Conservation (phyloP, 2,888 invertebrate genomes). For the Callinectes sapidus region DNA sequence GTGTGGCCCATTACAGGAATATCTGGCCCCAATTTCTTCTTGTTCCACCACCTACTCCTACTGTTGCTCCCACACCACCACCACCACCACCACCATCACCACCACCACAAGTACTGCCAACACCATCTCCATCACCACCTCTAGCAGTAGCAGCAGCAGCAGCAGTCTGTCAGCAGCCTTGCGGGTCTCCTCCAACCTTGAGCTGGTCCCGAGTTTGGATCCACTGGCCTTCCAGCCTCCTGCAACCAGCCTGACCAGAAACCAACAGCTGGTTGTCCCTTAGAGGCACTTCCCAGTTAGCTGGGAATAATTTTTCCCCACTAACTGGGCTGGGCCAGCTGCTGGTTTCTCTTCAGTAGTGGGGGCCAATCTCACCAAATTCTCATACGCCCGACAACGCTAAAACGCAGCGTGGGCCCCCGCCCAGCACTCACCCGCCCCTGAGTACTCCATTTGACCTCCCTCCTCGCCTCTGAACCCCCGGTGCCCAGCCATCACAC, state of each 20-base stretch:
- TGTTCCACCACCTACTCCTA: slow-evolving; percentile 71
- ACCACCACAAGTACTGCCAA: slow-evolving; percentile 68
- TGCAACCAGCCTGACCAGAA: slow-evolving; percentile 36
- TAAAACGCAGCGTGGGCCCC: slow-evolving; percentile 45
- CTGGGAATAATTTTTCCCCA: neutral
- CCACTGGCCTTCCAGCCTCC: slow-evolving; percentile 46
- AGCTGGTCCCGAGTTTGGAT: slow-evolving; percentile 45
- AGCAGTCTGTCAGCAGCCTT: slow-evolving; percentile 51
- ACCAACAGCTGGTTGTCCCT: slow-evolving; percentile 14
- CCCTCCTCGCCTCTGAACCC: slow-evolving; percentile 63
- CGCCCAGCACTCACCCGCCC: slow-evolving; percentile 48
- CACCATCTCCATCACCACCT: slow-evolving; percentile 62
- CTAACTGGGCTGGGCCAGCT: neutral
- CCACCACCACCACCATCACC: slow-evolving; percentile 69
- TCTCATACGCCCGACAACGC: slow-evolving; percentile 35
- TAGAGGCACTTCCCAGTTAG: neutral
- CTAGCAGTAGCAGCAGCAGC: slow-evolving; percentile 62
- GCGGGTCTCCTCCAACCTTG: slow-evolving; percentile 56
- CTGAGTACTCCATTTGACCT: slow-evolving; percentile 53
- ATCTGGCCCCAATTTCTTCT: slow-evolving; percentile 72
- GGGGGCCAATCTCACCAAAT: slow-evolving; percentile 34
- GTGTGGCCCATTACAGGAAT: slow-evolving; percentile 73
- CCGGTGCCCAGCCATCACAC: slow-evolving; percentile 61
- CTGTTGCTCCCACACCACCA: slow-evolving; percentile 71
- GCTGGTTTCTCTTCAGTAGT: slow-evolving; percentile 35